phyloP scores from a whole-genome alignment of 1,140 invertebrate species.

The Pantala flavescens region DNA sequence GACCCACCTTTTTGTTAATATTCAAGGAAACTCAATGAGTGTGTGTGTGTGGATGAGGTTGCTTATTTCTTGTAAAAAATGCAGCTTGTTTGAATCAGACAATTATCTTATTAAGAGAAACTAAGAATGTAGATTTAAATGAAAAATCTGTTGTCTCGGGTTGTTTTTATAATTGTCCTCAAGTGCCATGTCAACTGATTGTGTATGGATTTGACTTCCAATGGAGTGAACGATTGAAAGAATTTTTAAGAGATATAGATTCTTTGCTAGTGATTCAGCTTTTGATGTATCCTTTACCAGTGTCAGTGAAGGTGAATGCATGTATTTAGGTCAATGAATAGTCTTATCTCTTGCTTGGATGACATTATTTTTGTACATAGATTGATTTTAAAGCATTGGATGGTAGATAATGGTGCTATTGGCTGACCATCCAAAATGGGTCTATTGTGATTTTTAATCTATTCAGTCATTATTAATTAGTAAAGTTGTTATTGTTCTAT shows the following conservation, averaged over 20 bases:
- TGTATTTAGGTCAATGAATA: neutral
- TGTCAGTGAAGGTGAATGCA: neutral
- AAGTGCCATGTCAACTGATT: slow-evolving; percentile 1
- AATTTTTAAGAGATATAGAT: neutral
- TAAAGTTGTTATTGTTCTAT: neutral
- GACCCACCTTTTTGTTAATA: no score
- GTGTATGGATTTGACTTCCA: neutral
- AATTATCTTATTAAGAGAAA: no score
- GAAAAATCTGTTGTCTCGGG: neutral
- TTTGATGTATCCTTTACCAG: neutral
- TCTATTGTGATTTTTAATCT: neutral
- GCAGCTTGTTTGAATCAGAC: no score
- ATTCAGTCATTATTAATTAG: slow-evolving; percentile 1
- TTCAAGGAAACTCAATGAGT: no score
- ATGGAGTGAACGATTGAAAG: neutral
- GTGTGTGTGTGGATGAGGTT: no score
- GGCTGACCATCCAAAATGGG: neutral
- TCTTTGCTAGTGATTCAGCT: neutral
- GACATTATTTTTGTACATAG: neutral
- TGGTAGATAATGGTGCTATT: neutral
- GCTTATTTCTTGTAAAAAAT: no score
- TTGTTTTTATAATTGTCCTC: neutral
- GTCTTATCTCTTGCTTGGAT: no score
- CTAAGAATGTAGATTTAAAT: no score
- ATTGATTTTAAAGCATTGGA: neutral